These are phyloP conservation scores for Lerista edwardsae DNA, from an alignment of 2,797 vertebrate genomes.

Conservation along the genomic window DNA sequence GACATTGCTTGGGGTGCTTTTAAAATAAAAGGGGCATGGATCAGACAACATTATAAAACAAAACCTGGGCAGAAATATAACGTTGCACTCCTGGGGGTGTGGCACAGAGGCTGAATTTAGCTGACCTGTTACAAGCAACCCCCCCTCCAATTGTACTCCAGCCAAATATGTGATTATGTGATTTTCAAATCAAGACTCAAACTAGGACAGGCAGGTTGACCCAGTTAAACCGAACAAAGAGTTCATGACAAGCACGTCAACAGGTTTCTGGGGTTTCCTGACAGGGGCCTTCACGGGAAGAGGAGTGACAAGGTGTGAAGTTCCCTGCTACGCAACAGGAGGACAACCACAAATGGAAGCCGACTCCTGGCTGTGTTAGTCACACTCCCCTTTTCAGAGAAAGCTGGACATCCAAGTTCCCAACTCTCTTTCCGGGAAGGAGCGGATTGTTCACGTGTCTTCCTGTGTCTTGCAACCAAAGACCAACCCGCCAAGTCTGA, in stretches of 20 bases:
- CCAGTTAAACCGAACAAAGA: slow-evolving; percentile 67
- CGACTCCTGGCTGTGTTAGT: slow-evolving; percentile 46
- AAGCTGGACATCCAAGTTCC: background rate
- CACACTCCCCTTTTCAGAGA: slow-evolving; percentile 31
- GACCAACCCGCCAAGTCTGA: background rate
- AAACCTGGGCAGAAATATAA: too few relatives aligned
- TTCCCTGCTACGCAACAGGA: slow-evolving; percentile 12
- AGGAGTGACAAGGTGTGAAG: slow-evolving; percentile 41
- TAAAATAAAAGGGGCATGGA: too few relatives aligned
- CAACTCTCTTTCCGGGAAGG: background rate
- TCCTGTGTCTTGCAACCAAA: background rate
- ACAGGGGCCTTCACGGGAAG: slow-evolving; percentile 57
- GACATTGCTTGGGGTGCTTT: too few relatives aligned
- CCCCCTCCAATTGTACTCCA: too few relatives aligned
- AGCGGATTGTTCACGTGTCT: slow-evolving; percentile 11
- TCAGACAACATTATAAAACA: too few relatives aligned
- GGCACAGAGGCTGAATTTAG: too few relatives aligned
- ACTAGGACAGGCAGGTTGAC: slow-evolving; percentile 56
- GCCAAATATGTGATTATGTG: slow-evolving; percentile 37
- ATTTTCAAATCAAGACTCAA: slow-evolving; percentile 68
- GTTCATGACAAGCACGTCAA: slow-evolving; percentile 22
- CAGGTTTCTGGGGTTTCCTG: slow-evolving; percentile 66
- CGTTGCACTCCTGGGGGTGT: too few relatives aligned
- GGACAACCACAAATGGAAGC: slow-evolving; percentile 23
- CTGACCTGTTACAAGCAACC: too few relatives aligned